phyloP scores from a whole-genome alignment of 2,888 invertebrate species.

The Sphecodes monilicornis region DNA sequence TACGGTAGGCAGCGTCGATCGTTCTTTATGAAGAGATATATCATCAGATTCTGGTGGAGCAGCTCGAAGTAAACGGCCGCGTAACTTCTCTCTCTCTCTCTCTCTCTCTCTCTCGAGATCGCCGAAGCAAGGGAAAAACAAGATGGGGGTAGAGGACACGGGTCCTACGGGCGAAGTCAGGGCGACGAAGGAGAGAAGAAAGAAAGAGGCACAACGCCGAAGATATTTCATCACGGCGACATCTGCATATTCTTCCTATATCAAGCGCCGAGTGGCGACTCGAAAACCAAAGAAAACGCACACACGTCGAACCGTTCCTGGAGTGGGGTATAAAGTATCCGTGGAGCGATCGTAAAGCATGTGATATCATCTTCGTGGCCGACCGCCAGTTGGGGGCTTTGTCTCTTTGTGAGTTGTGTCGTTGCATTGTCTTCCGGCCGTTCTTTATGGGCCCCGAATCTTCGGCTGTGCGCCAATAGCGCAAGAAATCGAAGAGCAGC shows the following conservation, averaged over 20 bases:
- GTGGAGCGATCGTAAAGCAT: slow-evolving; percentile 79
- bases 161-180: neutral
- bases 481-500: slow-evolving; percentile 68
- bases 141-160: slow-evolving; percentile 12
- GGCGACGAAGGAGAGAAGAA: neutral
- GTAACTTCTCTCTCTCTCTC: slow-evolving; percentile 37
- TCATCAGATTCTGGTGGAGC: slow-evolving; percentile 29
- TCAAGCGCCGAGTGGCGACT: slow-evolving; percentile 65
- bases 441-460: slow-evolving; percentile 74
- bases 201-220: slow-evolving; percentile 20
- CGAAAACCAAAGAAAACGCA: slow-evolving; percentile 69
- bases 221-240: slow-evolving; percentile 77
- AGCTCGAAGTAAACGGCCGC: slow-evolving; percentile 13
- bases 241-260: slow-evolving; percentile 76
- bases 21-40: slow-evolving; percentile 51
- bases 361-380: slow-evolving; percentile 80
- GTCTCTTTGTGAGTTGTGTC: slow-evolving; percentile 76
- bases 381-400: slow-evolving; percentile 75
- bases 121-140: slow-evolving; percentile 39
- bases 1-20: neutral
- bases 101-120: neutral
- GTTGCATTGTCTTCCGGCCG: slow-evolving; percentile 77
- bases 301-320: slow-evolving; percentile 61
- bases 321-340: slow-evolving; percentile 79
- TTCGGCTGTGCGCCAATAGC: slow-evolving; percentile 67